Conservation (phyloP, 2,797 vertebrate genomes). For the Varecia variegata region DNA sequence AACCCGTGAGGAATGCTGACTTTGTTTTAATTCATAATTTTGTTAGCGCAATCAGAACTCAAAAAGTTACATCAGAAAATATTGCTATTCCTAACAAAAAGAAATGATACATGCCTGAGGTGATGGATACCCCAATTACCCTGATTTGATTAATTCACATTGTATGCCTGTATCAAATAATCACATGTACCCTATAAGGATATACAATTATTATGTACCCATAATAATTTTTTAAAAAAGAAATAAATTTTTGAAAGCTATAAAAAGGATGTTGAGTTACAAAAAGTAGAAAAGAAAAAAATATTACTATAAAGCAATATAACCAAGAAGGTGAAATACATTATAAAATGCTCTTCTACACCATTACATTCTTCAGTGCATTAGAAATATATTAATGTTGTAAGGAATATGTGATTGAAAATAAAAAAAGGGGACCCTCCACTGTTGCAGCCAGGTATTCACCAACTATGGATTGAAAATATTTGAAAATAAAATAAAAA, state of each 20-base stretch:
- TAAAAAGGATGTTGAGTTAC: not conserved
- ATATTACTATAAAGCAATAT: not conserved
- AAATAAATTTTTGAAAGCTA: not conserved
- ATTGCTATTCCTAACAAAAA: not conserved
- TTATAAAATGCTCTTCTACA: not conserved
- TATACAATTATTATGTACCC: not conserved
- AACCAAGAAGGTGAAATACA: not conserved
- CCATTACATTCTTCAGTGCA: not conserved
- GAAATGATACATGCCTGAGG: not conserved
- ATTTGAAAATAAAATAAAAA: not conserved
- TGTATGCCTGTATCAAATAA: not conserved
- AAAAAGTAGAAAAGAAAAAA: not conserved
- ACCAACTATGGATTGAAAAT: not conserved
- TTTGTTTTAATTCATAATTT: not conserved
- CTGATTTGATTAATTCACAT: not conserved
- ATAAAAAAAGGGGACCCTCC: not conserved
- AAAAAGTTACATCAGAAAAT: not conserved
- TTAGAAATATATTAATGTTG: not conserved
- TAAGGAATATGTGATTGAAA: not conserved
- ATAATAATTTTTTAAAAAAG: not conserved
- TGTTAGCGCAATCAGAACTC: not conserved
- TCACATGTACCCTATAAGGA: not conserved
- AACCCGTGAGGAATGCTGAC: not conserved
- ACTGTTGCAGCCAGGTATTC: not conserved
- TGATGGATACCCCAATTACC: not conserved